Base-by-base conservation (phyloP, 1,140 invertebrate species). In the Drosophila sp. region DNA sequence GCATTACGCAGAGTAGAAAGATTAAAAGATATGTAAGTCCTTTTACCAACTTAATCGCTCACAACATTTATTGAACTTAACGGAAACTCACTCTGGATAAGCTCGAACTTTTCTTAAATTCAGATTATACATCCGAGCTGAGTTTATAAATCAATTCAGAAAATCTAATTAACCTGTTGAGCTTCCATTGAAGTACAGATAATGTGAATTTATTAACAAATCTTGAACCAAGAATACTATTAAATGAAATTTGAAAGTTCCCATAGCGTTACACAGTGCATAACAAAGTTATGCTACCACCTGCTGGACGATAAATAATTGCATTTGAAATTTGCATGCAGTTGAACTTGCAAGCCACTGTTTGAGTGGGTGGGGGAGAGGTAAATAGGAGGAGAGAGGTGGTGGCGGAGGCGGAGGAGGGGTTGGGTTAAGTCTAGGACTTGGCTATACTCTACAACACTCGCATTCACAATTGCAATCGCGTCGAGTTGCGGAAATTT, bases 401-500 rank as follows among this genome's bases (percentile, higher is more conserved):
- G n/a, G n/a, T n/a, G n/a, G n/a, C n/a, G n/a, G n/a, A n/a, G n/a
- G n/a, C n/a, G n/a, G n/a, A n/a, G n/a, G 8, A 0, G 8, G 25
- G 9, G 8, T 9, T 14, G n/a, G 58, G 18, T 11, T 27, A 40
- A 40, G 51, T 66, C 62, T 65, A 57, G 53, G 62, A 79, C 73
- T 81, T 73, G 62, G 66, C 56, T 67, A 67, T 32, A n/a, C 32
- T 56, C 65, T 51, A 40, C 50, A 45, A 50, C 34, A 45, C 56
- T 72, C 45, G 61, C 72, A 72, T 76, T 81, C 57, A 69, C 41
- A 71, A 64, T 71, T 61, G 73, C 41, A 71, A 64, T 71, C 61
- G 67, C 67, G 67, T 56, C 50, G 79, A 76, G 74, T 72, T 59
- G 80, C 79, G 80, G 79, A 82, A 82, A 82, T 82, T 83, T 83